phyloP scores from a whole-genome alignment of 2,888 invertebrate genomes.

The Dolichopus griseipennis region DNA sequence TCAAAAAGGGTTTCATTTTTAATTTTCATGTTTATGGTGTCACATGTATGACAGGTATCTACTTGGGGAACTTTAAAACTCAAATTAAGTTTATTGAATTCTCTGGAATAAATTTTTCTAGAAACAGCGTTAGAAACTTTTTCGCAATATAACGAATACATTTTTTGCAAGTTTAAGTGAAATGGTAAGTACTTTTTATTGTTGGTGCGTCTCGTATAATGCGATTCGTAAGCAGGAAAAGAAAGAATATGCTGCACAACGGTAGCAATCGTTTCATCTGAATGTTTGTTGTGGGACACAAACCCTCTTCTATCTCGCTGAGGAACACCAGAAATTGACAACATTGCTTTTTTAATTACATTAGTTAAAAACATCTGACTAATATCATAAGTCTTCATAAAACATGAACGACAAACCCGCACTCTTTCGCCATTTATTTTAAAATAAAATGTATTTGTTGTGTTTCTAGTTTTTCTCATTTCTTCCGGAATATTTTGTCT shows the following conservation, averaged over 20 bases:
- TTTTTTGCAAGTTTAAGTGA: too few relatives aligned
- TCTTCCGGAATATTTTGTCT: neutral
- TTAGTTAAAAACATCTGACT: conserved; percentile 2
- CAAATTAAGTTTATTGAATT: neutral
- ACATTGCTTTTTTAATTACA: neutral
- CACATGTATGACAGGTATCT: neutral
- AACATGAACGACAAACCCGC: neutral
- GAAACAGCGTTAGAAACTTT: neutral
- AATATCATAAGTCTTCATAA: neutral
- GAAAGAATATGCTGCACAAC: conserved; percentile 2
- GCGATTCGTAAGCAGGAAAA: neutral
- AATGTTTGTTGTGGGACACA: neutral
- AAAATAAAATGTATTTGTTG: neutral
- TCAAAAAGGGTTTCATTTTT: neutral
- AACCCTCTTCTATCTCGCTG: neutral
- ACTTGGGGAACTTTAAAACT: neutral
- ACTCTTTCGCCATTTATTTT: conserved; percentile 1
- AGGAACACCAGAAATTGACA: neutral
- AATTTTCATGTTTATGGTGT: neutral
- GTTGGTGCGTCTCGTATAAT: neutral
- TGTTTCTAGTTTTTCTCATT: conserved; percentile 1
- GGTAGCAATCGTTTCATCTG: neutral
- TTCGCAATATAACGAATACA: too few relatives aligned
- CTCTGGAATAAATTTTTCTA: neutral
- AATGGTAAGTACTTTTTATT: conserved; percentile 5